Evolutionary conservation across 2,113 vertebrate species (phyloP).

Genomic region (Poecilia latipinna): DNA sequence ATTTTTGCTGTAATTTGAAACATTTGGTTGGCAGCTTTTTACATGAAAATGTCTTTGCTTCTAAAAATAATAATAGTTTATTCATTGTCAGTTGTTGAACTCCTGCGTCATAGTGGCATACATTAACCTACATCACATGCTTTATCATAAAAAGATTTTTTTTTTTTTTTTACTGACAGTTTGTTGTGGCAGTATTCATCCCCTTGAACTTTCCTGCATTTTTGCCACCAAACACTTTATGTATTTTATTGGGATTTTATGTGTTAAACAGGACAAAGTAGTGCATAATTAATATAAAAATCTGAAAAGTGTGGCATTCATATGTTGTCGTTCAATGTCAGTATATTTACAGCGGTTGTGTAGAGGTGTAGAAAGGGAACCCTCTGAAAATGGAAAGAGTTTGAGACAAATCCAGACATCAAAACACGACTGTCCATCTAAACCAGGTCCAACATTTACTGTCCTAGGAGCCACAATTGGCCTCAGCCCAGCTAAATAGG

Average conservation of each 20-base stretch:
- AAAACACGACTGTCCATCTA: too few species aligned
- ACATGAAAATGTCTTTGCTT: neutral
- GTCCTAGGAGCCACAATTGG: too few species aligned
- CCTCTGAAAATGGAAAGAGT: too few species aligned
- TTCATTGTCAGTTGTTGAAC: neutral
- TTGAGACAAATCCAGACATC: too few species aligned
- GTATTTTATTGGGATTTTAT: neutral
- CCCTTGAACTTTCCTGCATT: neutral
- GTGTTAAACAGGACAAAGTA: neutral
- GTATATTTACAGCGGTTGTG: too few species aligned
- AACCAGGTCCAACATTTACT: too few species aligned
- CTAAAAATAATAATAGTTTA: neutral
- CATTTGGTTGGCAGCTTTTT: neutral
- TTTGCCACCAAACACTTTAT: neutral
- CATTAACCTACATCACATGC: neutral
- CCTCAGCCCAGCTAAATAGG: too few species aligned
- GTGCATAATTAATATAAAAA: too few species aligned
- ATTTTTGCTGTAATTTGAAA: conserved; percentile 2
- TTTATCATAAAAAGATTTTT: neutral
- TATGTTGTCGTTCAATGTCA: too few species aligned
- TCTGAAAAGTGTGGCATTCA: too few species aligned
- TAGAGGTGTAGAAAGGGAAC: too few species aligned
- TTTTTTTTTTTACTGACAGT: neutral
- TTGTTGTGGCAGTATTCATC: neutral
- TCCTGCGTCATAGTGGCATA: neutral